phyloP scores from a whole-genome alignment of 2,797 vertebrate species.

The Paedocypris micromegethes region DNA sequence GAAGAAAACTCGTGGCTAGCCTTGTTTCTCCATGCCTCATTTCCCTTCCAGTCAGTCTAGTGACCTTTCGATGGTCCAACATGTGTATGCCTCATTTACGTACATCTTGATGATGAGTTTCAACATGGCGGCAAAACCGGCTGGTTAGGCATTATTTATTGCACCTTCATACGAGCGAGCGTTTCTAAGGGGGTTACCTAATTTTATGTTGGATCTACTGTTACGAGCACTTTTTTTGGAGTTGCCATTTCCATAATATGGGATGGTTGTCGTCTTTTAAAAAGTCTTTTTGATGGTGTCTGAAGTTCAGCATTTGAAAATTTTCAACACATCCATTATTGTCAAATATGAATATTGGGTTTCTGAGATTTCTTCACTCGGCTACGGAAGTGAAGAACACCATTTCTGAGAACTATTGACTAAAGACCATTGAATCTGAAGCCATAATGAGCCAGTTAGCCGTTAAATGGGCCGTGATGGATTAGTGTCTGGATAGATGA shows the following conservation, averaged over 20 bases:
- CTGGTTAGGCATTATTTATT: slow-evolving; percentile 4
- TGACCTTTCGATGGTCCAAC: slow-evolving; percentile 26
- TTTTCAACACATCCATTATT: neutral
- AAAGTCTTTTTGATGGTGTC: no score
- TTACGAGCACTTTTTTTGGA: no score
- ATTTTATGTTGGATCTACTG: no score
- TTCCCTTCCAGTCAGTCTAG: slow-evolving; percentile 35
- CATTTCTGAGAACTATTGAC: slow-evolving; percentile 27
- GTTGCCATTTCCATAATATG: no score
- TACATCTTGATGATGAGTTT: slow-evolving; percentile 7
- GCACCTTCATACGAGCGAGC: slow-evolving; percentile 1
- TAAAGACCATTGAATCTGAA: slow-evolving; percentile 22
- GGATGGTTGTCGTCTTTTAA: no score
- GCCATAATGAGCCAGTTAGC: slow-evolving; percentile 33
- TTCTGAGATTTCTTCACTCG: neutral
- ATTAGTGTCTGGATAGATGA: slow-evolving; percentile 16
- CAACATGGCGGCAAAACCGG: neutral
- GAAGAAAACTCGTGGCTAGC: slow-evolving; percentile 41
- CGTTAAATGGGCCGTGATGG: slow-evolving; percentile 25
- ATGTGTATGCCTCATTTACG: slow-evolving; percentile 15
- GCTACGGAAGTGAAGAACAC: slow-evolving; percentile 9
- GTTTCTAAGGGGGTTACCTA: neutral
- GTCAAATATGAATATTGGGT: slow-evolving; percentile 7
- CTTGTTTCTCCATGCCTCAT: slow-evolving; percentile 42
- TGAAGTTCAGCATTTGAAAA: neutral